Evolutionary conservation across 2,888 invertebrate genomes (phyloP), one percentile per base, ranked within the genome.

Genomic region (Philonicus albiceps): DNA sequence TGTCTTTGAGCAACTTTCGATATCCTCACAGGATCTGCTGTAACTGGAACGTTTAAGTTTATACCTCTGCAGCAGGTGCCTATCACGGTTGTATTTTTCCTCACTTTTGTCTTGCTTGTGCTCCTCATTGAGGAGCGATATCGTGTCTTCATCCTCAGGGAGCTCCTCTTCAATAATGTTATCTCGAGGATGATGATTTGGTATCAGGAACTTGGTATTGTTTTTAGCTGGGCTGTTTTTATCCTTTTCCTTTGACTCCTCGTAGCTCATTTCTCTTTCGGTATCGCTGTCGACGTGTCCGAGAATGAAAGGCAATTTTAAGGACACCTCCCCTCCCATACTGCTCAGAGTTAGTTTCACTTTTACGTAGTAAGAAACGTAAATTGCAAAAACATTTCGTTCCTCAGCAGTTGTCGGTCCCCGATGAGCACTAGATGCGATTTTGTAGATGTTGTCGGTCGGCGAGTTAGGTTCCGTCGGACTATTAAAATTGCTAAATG

Each of bases 331-430:
- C 11, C 96, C 96, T 0, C 96, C 96, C 93, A 96, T 95, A 0
- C 95, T 94, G 87, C 96, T 96, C 55, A 96, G 93, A 7, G 95
- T 93, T 0, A 96, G 93, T 91, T 96, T 96, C 0, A 96, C 95
- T 94, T 97, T 96, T 30, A 97, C 96, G 91, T 97, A 97, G 91
- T 97, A 97, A 0, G 96, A 96, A 11, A 97, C 96, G 93, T 96
- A 96, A 89, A 97, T 97, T 75, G 97, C 96, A 90, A 97, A 97
- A 0, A 96, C 96, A 92, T 97, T 97, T 88, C 90, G 87, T 43
- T 89, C 89, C 91, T 27, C 92, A 87, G 87, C 89, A 88, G 86
- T 89, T 89, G 43, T 89, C 84, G 88, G 90, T 89, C 88, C 89
- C 53, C 89, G 89, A 64, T 89, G 89, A 22, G 89, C 89, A 87